These are phyloP conservation scores for Callinectes sapidus DNA, from an alignment of 2,888 invertebrate species.

Conservation along the genomic window DNA sequence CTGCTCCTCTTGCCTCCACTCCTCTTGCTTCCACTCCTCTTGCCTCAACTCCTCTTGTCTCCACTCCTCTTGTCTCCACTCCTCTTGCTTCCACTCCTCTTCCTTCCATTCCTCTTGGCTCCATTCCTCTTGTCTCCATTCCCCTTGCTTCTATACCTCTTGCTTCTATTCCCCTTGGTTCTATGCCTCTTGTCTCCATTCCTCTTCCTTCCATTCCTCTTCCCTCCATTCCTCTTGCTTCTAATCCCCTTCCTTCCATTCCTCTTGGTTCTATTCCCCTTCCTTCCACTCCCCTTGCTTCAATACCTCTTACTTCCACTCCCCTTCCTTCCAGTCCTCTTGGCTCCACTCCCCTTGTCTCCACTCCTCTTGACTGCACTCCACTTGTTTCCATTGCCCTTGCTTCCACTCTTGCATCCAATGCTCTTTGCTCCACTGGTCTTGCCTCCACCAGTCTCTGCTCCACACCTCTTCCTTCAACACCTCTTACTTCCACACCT, in stretches of 20 bases:
- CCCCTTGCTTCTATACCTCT: not conserved
- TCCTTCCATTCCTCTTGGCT: not conserved
- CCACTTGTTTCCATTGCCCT: not conserved
- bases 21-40: not conserved
- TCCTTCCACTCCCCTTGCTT: not conserved
- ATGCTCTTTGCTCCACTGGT: not conserved
- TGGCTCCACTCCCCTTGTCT: not conserved
- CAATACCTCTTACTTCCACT: not conserved
- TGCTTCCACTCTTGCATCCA: not conserved
- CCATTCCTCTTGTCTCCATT: not conserved
- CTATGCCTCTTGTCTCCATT: not conserved
- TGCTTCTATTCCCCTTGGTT: not conserved
- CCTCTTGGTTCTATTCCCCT: not conserved
- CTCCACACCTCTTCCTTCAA: not conserved
- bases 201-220: not conserved
- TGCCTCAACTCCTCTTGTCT: not conserved
- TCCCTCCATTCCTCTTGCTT: not conserved
- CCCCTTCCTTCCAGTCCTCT: not conserved
- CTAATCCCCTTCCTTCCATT: not conserved
- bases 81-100: not conserved
- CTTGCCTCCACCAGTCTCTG: not conserved
- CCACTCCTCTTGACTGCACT: constrained; percentile 1
- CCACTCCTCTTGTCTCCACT: not conserved
- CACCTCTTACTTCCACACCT: not conserved
- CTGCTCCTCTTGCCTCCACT: not conserved